Evolutionary conservation across 1,140 invertebrate species (phyloP).

Genomic region (Microvelia longipes): DNA sequence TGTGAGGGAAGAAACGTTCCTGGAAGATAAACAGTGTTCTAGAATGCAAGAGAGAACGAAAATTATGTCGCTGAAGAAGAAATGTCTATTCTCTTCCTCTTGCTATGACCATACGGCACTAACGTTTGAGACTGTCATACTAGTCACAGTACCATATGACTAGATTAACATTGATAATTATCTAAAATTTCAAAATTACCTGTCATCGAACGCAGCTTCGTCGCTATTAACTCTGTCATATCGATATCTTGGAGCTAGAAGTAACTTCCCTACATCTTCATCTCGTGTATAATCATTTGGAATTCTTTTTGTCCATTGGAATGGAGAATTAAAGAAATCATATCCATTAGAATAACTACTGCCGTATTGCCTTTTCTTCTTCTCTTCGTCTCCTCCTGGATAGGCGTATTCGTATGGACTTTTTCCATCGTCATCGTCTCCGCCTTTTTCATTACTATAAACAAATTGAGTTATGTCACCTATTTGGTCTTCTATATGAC

Average conservation of each 20-base stretch:
- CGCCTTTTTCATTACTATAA: too few relatives aligned
- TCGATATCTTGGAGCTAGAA: background rate
- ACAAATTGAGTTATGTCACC: too few relatives aligned
- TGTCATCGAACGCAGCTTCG: conserved; percentile 14
- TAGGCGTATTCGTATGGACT: conserved; percentile 14
- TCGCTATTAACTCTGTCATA: background rate
- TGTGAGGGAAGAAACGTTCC: background rate
- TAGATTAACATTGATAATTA: too few relatives aligned
- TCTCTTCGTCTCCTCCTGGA: conserved; percentile 12
- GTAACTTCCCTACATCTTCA: background rate
- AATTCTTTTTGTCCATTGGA: conserved; percentile 12
- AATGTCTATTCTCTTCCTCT: too few relatives aligned
- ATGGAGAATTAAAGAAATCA: conserved; percentile 17
- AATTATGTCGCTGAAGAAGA: too few relatives aligned
- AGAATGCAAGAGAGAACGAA: background rate
- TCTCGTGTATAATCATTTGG: background rate
- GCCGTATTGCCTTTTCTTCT: conserved; percentile 13
- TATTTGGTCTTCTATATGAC: too few relatives aligned
- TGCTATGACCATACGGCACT: too few relatives aligned
- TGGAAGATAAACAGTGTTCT: background rate
- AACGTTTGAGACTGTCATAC: too few relatives aligned
- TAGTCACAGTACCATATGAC: too few relatives aligned
- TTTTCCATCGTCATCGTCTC: conserved; percentile 15
- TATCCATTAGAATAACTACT: conserved; percentile 11
- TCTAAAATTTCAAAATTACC: too few relatives aligned